Base-by-base conservation (phyloP, 1,140 invertebrate genomes). In the Drosophila murphyi region DNA sequence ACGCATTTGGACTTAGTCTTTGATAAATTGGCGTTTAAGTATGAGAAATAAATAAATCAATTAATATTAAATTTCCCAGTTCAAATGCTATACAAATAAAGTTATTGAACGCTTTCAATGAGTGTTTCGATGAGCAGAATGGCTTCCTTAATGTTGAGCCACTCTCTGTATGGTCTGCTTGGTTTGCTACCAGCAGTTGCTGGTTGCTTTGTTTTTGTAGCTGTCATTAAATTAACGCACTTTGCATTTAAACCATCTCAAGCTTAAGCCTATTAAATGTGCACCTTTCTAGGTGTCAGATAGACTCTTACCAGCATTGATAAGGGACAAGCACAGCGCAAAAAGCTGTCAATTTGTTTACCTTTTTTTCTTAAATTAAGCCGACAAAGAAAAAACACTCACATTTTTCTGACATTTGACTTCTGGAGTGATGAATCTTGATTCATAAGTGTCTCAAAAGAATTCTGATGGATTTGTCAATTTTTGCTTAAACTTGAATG, bases 211-310 rank as follows among this genome's bases (percentile, higher is more conserved):
- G 29, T 70, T 67, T 45, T 73, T 78, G 61, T 70, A 64, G 51
- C 69, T 73, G 76, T 85, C 81, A 73, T 85, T 80, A 83, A 80
- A 83, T 73, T 73, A 83, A 85, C 76, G 70, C 72, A 72, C 81
- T 80, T 69, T 83, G 72, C 76, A 83, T 80, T 80, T 85, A 80
- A 80, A 72, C 69, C 69, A 63, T 52, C 81, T 80, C 80, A 80
- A 31, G 43, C n/a, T 37, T 85, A 83, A 83, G 81, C 81, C 72
- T 85, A 85, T 83, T 83, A 83, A 39, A 32, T 45, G 62, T 63
- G 52, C 45, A 55, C 45, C 59, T 56, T 20, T n/a, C 32, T 41
- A 73, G 70, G 54, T 72, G 52, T n/a, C 54, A 39, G 39, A 5
- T 8, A 47, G 4, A n/a, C 32, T 37, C 10, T 3, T 55, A 50